Conservation (phyloP, 2,113 vertebrate species). For the Dolichotis patagonum region DNA sequence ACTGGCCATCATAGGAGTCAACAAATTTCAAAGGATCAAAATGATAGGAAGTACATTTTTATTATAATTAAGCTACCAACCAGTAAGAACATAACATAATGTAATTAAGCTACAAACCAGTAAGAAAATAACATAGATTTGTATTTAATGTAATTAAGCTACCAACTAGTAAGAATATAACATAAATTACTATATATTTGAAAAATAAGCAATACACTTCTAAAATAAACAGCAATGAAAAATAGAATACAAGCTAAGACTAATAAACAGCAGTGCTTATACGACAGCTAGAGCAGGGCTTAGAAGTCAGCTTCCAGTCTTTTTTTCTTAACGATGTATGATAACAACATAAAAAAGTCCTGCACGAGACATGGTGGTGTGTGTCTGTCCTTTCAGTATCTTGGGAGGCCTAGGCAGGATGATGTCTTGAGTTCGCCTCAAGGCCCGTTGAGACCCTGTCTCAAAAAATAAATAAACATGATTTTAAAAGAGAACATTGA, state of each 20-base stretch:
- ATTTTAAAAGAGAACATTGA: too few relatives aligned
- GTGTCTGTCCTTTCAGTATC: not conserved
- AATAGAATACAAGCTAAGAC: too few relatives aligned
- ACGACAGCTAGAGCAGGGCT: not conserved
- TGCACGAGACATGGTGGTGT: not conserved
- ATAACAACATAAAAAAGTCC: not conserved
- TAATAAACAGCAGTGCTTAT: not conserved
- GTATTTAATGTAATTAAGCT: too few relatives aligned
- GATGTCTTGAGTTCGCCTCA: not conserved
- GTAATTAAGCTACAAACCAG: not conserved
- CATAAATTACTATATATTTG: not conserved
- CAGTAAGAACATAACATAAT: not conserved
- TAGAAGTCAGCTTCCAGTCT: not conserved
- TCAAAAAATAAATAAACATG: too few relatives aligned
- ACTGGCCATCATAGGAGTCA: not conserved
- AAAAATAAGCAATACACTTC: not conserved
- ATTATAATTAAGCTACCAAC: not conserved
- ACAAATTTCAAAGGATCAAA: not conserved
- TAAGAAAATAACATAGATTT: too few relatives aligned
- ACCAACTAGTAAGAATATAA: not conserved
- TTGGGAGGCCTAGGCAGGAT: not conserved
- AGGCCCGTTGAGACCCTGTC: not conserved
- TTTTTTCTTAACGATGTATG: not conserved
- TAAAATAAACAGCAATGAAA: not conserved
- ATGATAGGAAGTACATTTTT: not conserved